Base-by-base conservation (phyloP, 2,113 vertebrate genomes). In the Scolopax mira region DNA sequence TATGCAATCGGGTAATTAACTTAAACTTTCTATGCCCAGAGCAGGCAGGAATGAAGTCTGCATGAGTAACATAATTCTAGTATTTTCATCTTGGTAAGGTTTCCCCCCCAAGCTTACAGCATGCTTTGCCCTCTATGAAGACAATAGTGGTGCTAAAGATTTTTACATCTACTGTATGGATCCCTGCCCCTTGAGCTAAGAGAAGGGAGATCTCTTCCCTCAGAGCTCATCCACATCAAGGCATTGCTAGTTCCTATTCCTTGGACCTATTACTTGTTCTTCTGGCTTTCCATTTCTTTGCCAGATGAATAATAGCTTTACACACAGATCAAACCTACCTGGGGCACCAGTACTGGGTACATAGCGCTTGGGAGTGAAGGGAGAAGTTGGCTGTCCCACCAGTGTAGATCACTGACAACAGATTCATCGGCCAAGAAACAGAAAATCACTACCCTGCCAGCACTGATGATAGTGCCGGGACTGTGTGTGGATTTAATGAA, bases 401-500 rank as follows among this genome's bases (percentile, higher is more conserved):
- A 37, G 11, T 1, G 13, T 37, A 60, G 61, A 79, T 95, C 87
- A 54, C 44, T 75, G 81, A 27, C 70, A 73, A n/a, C 69, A 93
- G 65, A 71, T 49, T 83, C 67, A 64, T 78, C 1, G 0, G 67
- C 80, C 75, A 79, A 35, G 72, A 91, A 91, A 58, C 49, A 78
- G 41, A 88, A 83, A 51, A 83, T 77, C 74, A 30, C 60, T 93
- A 19, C 35, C 80, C 66, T 91, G 74, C 84, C 88, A 91, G 89
- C 71, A 55, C 41, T 5, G 3, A 75, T 58, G 62, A 72, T n/a
- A 72, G 42, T 48, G 35, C 55, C 6, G 22, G 84, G 55, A 30
- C 46, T 71, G 57, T 42, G 35, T 85, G 84, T 75, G 69, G 39
- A 81, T 79, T 96, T 93, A 94, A 93, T 92, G 72, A 86, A 94